phyloP scores from a whole-genome alignment of 2,888 invertebrate species.

The Acrobasis repandana region DNA sequence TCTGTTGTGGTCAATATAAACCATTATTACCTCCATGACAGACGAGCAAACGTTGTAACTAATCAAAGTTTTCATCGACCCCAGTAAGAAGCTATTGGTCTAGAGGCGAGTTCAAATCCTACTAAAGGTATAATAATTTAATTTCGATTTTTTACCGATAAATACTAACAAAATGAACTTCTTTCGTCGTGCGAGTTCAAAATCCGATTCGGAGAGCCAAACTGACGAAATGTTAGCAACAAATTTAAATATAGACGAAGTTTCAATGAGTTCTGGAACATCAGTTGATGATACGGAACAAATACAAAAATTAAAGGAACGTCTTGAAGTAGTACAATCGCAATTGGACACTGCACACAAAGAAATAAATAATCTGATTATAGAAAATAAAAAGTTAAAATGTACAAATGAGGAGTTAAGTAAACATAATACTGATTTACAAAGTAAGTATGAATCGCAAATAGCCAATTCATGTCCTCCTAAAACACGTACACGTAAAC shows the following conservation, averaged over 20 bases:
- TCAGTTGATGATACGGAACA: not conserved
- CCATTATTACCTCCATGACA: too few species aligned
- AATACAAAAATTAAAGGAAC: not conserved
- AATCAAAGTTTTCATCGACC: too few species aligned
- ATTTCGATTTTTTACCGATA: too few species aligned
- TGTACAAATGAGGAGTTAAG: not conserved
- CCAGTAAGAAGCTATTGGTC: too few species aligned
- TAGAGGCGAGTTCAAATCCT: too few species aligned
- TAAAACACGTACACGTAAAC: not conserved
- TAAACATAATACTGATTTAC: not conserved
- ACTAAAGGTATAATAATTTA: too few species aligned
- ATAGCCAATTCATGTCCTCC: not conserved
- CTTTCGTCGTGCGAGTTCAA: not conserved
- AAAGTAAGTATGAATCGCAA: not conserved
- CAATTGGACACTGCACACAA: not conserved
- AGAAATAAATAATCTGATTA: not conserved
- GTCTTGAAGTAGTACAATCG: not conserved
- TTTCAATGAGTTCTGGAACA: not conserved
- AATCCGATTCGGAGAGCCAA: not conserved
- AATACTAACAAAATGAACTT: too few species aligned
- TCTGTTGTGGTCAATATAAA: too few species aligned
- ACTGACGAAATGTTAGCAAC: not conserved
- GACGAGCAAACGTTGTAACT: too few species aligned
- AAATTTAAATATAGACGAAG: not conserved
- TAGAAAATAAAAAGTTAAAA: not conserved